A percentile compares a stretch with the other conserved stretches of the same genome.
Conservation (phyloP, 2,888 invertebrate genomes). For the Tetranychus piercei region DNA sequence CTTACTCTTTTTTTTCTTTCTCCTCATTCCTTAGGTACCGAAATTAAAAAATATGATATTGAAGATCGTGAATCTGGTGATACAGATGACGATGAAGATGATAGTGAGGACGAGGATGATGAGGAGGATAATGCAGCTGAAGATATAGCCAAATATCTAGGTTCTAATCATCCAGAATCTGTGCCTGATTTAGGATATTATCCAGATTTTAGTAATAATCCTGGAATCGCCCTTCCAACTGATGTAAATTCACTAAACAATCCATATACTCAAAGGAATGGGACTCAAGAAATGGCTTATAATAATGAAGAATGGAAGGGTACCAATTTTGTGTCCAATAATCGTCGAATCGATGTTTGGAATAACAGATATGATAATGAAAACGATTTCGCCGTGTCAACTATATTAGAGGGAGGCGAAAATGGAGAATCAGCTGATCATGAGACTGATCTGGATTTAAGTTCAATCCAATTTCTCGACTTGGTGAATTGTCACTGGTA, state of each 20-base stretch:
- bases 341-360: not conserved
- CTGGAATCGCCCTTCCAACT: not conserved
- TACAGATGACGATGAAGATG: constrained; percentile 6
- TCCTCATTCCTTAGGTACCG: not conserved
- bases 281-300: not conserved
- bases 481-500: constrained; percentile 42
- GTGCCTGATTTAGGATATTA: constrained; percentile 7
- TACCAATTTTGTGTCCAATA: not conserved
- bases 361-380: constrained; percentile 8
- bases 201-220: constrained; percentile 1
- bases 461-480: constrained; percentile 1
- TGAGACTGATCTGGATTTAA: not conserved
- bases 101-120: constrained; percentile 9
- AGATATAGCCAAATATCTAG: constrained; percentile 13
- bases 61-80: constrained; percentile 9
- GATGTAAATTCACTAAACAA: not conserved
- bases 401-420: constrained; percentile 1
- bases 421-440: not conserved
- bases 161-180: not conserved
- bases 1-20: not conserved
- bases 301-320: constrained; percentile 1
- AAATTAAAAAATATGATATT: constrained; percentile 9
- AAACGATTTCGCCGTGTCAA: not conserved
- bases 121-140: not conserved
- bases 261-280: not conserved